These are phyloP conservation scores for Dreissena polymorpha DNA, from an alignment of 1,140 invertebrate species.

Conservation along the genomic window DNA sequence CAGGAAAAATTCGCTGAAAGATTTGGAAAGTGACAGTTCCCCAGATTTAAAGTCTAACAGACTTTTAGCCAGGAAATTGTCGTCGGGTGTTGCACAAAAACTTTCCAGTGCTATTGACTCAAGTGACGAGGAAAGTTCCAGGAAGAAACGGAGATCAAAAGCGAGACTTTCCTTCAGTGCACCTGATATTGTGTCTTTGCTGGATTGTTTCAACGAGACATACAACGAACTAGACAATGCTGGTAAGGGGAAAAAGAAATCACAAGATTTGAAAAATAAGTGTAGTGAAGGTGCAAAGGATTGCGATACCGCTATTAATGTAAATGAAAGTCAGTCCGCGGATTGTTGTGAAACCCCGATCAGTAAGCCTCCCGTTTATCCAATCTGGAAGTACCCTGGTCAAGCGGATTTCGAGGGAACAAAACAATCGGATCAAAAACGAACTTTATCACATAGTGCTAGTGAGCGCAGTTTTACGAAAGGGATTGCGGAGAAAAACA, in stretches of 20 bases:
- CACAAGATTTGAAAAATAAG: slow-evolving; percentile 1
- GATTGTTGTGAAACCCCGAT: slow-evolving; percentile 31
- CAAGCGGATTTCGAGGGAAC: slow-evolving; percentile 20
- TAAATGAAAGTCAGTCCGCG: slow-evolving; percentile 28
- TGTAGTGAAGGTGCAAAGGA: slow-evolving; percentile 7
- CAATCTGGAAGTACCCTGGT: slow-evolving; percentile 47
- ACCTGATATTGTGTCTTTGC: slow-evolving; percentile 55
- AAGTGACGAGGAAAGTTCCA: slow-evolving; percentile 66
- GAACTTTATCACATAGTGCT: neutral
- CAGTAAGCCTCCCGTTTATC: slow-evolving; percentile 64
- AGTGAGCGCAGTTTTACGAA: slow-evolving; percentile 37
- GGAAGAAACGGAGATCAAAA: slow-evolving; percentile 18
- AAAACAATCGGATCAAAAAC: slow-evolving; percentile 29
- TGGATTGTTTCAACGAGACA: slow-evolving; percentile 10
- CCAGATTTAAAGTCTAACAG: slow-evolving; percentile 48
- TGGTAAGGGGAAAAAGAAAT: slow-evolving; percentile 5
- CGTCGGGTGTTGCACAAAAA: slow-evolving; percentile 63
- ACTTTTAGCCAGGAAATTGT: slow-evolving; percentile 47
- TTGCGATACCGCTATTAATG: neutral
- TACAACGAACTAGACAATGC: slow-evolving; percentile 7
- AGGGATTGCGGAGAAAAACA: neutral
- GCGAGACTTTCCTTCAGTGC: slow-evolving; percentile 59
- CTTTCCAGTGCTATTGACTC: slow-evolving; percentile 66
- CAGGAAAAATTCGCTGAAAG: slow-evolving; percentile 31
- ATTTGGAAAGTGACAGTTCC: slow-evolving; percentile 63